These are phyloP conservation scores for Lacerta viridis DNA, from an alignment of 2,797 vertebrate genomes.

Conservation along the genomic window DNA sequence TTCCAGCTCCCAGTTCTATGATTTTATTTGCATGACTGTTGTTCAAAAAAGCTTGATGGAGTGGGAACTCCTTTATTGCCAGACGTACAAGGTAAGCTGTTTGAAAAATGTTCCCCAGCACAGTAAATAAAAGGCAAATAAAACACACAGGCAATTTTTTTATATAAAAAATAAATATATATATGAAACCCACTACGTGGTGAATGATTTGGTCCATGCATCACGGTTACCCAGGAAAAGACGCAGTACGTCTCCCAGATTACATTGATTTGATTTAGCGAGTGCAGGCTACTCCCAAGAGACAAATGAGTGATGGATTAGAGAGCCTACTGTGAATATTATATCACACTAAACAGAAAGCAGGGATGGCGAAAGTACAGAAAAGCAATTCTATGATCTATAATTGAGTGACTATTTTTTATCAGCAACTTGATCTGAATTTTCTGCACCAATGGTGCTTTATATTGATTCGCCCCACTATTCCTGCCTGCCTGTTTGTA, in stretches of 20 bases:
- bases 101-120: not conserved
- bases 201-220: slow-evolving; percentile 33
- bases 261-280: slow-evolving; percentile 54
- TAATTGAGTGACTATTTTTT: slow-evolving; percentile 63
- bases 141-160: not conserved
- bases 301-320: slow-evolving; percentile 53
- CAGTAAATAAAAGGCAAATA: slow-evolving; percentile 31
- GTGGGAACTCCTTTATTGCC: not conserved
- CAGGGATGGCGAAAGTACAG: slow-evolving; percentile 14
- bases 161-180: not conserved
- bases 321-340: slow-evolving; percentile 24
- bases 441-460: slow-evolving; percentile 30
- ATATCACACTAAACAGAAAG: slow-evolving; percentile 50
- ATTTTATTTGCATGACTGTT: not conserved
- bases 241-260: slow-evolving; percentile 30
- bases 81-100: not conserved
- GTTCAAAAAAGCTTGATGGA: not conserved
- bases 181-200: not conserved
- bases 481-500: slow-evolving; percentile 40
- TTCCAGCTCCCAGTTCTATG: not conserved
- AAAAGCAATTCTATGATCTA: slow-evolving; percentile 51
- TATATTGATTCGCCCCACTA: slow-evolving; percentile 41
- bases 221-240: slow-evolving; percentile 24
- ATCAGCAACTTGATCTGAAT: slow-evolving; percentile 56
- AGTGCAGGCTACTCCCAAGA: slow-evolving; percentile 32